These are phyloP conservation scores for Imbricaverruca yamaguchii DNA, from an alignment of 2,888 invertebrate genomes.

Conservation along the genomic window DNA sequence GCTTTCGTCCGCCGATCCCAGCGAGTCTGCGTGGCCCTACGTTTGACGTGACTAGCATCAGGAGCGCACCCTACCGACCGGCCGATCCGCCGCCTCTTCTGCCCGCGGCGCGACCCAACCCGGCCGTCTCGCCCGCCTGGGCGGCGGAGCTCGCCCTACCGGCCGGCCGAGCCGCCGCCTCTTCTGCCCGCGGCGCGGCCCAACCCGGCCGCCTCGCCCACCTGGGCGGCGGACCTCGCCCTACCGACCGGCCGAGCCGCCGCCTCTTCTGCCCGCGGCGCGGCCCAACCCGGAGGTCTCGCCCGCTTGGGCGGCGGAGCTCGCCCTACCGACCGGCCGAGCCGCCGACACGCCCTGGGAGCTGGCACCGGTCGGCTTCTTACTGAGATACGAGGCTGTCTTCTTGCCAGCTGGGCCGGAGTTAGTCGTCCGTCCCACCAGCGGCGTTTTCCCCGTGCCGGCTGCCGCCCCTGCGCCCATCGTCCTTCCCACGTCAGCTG, in stretches of 20 bases:
- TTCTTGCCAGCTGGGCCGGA: background rate
- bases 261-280: too few species aligned
- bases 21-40: too few species aligned
- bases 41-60: too few species aligned
- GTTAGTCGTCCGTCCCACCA: background rate
- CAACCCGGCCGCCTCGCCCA: background rate
- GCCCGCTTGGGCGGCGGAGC: background rate
- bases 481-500: too few species aligned
- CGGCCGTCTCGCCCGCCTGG: background rate
- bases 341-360: background rate
- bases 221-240: background rate
- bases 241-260: background rate
- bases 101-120: background rate
- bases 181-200: background rate
- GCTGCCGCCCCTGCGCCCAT: background rate
- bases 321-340: background rate
- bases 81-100: background rate
- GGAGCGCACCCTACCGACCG: background rate
- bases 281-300: background rate
- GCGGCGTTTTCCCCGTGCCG: background rate
- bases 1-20: too few species aligned
- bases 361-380: background rate
- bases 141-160: background rate
- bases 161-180: background rate
- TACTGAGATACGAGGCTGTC: background rate